phyloP scores from a whole-genome alignment of 35 echinoderm and acorn worm species.

The Ophiothrix spiculata region DNA sequence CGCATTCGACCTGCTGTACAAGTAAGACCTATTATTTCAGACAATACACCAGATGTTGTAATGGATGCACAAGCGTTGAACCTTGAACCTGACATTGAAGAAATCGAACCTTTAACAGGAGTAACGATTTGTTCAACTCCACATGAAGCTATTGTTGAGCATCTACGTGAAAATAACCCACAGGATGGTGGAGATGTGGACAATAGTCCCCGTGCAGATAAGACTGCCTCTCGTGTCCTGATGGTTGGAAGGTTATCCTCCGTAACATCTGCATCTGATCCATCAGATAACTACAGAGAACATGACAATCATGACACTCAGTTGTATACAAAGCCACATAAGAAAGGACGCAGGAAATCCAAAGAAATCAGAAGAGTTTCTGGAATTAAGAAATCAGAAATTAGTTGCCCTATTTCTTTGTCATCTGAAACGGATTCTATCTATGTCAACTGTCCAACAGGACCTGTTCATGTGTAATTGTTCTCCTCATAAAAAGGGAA shows the following conservation, averaged over 20 bases:
- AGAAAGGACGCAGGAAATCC: background rate
- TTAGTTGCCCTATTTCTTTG: background rate
- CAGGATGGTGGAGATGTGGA: background rate
- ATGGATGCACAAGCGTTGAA: background rate
- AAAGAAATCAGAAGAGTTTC: background rate
- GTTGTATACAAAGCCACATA: constrained; percentile 20
- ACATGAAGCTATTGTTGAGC: constrained; percentile 23
- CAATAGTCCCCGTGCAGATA: background rate
- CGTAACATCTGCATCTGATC: background rate
- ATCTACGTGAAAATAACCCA: constrained; percentile 11
- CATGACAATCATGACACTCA: background rate
- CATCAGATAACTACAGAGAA: background rate
- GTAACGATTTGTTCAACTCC: constrained; percentile 29
- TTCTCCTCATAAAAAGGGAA: too few relatives aligned
- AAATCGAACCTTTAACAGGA: background rate
- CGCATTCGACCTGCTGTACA: background rate
- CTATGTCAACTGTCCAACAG: background rate
- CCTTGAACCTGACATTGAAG: background rate
- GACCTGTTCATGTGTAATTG: background rate
- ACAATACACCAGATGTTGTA: background rate
- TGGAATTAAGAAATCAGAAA: background rate
- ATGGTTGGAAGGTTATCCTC: constrained; percentile 24
- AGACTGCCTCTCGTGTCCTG: background rate
- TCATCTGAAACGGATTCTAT: background rate
- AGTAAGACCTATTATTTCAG: background rate